These are phyloP conservation scores for Panorpa germanica DNA, from an alignment of 2,888 invertebrate genomes.

Conservation along the genomic window DNA sequence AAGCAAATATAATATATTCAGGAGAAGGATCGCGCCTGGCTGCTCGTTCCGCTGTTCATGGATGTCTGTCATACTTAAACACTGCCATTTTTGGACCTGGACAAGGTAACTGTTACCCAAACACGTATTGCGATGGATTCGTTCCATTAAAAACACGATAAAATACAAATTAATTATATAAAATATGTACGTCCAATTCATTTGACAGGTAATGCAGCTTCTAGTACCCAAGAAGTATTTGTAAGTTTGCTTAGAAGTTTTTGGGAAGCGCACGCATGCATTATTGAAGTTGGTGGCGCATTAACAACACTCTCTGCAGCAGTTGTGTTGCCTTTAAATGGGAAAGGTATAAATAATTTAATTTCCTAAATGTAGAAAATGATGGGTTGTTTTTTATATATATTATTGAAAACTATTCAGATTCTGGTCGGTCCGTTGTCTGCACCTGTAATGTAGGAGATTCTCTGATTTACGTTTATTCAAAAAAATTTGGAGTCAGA, in stretches of 20 bases:
- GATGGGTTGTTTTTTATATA: too few species aligned
- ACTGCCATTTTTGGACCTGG: slow-evolving; percentile 38
- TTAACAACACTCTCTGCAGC: slow-evolving; percentile 72
- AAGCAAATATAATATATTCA: slow-evolving; percentile 15
- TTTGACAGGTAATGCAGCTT: slow-evolving; percentile 19
- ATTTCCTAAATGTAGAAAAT: too few species aligned
- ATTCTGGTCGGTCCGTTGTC: slow-evolving; percentile 37
- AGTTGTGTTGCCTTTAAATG: slow-evolving; percentile 41
- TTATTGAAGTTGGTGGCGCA: slow-evolving; percentile 63
- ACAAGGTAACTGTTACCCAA: slow-evolving; percentile 15
- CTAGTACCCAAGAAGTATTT: slow-evolving; percentile 52
- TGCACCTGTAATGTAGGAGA: slow-evolving; percentile 84
- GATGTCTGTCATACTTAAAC: slow-evolving; percentile 66
- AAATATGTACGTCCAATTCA: too few species aligned
- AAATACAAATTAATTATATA: too few species aligned
- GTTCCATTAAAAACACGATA: too few species aligned
- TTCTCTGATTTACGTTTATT: slow-evolving; percentile 73
- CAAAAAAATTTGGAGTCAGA: slow-evolving; percentile 53
- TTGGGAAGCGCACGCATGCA: slow-evolving; percentile 69
- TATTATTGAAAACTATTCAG: slow-evolving; percentile 13
- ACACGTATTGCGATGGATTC: background rate
- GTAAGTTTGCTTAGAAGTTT: slow-evolving; percentile 57
- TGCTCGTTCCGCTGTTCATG: slow-evolving; percentile 72
- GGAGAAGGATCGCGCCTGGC: slow-evolving; percentile 64
- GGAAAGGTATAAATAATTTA: slow-evolving; percentile 12